Conservation (phyloP, 2,113 vertebrate genomes). For the Herpetotheres cachinnans region DNA sequence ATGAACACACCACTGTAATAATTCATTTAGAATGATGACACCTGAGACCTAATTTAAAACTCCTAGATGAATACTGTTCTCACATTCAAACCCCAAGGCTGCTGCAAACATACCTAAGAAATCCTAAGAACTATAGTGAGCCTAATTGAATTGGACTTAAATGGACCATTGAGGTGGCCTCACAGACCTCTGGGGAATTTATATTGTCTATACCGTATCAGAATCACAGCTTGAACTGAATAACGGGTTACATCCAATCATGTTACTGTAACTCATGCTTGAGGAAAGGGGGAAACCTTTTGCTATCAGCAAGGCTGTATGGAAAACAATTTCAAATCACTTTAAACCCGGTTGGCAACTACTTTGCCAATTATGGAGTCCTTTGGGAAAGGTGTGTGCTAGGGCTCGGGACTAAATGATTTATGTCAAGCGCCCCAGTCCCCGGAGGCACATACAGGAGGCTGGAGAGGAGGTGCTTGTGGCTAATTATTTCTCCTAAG, state of each 20-base stretch:
- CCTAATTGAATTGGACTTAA: slow-evolving; percentile 86
- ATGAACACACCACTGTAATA: slow-evolving; percentile 80
- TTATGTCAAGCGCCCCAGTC: slow-evolving; percentile 79
- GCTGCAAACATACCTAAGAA: slow-evolving; percentile 80
- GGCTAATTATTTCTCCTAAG: slow-evolving; percentile 85
- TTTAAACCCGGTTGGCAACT: slow-evolving; percentile 84
- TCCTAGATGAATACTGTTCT: slow-evolving; percentile 81
- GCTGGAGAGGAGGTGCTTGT: slow-evolving; percentile 74
- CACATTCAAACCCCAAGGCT: slow-evolving; percentile 82
- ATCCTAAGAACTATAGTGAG: slow-evolving; percentile 83
- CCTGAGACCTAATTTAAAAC: slow-evolving; percentile 86
- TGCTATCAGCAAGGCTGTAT: slow-evolving; percentile 81
- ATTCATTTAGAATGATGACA: slow-evolving; percentile 86
- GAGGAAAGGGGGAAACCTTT: slow-evolving; percentile 82
- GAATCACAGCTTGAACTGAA: slow-evolving; percentile 85
- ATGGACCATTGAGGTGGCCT: slow-evolving; percentile 83
- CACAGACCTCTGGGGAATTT: slow-evolving; percentile 78
- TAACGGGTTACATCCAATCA: slow-evolving; percentile 84
- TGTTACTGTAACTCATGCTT: slow-evolving; percentile 83
- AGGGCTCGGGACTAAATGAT: slow-evolving; percentile 82
- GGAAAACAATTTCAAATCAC: slow-evolving; percentile 85
- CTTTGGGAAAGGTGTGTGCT: slow-evolving; percentile 77
- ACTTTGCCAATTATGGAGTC: slow-evolving; percentile 83
- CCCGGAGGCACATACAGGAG: slow-evolving; percentile 70
- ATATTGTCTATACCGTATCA: slow-evolving; percentile 84